Percentiles rank a stretch among this genome's conserved stretches.
Conservation (phyloP, 2,797 vertebrate genomes). For the Pipistrellus nathusii region DNA sequence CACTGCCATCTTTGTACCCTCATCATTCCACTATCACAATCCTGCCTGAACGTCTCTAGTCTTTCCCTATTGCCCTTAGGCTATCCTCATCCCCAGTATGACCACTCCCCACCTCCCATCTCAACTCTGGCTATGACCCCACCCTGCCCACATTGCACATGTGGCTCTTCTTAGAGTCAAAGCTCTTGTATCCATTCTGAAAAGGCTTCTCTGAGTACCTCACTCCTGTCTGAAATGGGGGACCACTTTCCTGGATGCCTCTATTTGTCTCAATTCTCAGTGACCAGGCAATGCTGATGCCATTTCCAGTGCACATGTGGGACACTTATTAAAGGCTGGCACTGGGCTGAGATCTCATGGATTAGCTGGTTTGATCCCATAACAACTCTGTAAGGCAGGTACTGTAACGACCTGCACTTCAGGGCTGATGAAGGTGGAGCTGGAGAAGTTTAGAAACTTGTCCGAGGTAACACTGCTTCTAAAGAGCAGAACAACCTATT, state of each 20-base stretch:
- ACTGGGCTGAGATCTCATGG: rapidly evolving
- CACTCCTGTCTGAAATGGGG: background rate
- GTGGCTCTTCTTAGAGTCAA: background rate
- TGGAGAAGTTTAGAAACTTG: background rate
- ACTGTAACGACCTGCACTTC: background rate
- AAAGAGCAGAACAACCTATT: background rate
- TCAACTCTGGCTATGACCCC: background rate
- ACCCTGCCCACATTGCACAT: no score
- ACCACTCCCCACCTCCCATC: background rate
- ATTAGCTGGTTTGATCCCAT: background rate
- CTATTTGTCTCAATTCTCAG: background rate
- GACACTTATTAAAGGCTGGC: background rate
- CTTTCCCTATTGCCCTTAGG: background rate
- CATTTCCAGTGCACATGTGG: rapidly evolving
- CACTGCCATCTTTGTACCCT: background rate
- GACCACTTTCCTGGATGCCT: background rate
- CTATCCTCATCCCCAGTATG: rapidly evolving
- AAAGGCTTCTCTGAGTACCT: conserved; percentile 52
- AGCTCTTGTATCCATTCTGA: background rate
- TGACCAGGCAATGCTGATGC: background rate
- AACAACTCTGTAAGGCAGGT: background rate
- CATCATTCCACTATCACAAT: background rate
- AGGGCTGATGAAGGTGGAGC: background rate
- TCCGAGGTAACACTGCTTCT: background rate
- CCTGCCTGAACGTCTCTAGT: background rate